phyloP scores from a whole-genome alignment of 2,888 invertebrate species.

The Cantharis lateralis region DNA sequence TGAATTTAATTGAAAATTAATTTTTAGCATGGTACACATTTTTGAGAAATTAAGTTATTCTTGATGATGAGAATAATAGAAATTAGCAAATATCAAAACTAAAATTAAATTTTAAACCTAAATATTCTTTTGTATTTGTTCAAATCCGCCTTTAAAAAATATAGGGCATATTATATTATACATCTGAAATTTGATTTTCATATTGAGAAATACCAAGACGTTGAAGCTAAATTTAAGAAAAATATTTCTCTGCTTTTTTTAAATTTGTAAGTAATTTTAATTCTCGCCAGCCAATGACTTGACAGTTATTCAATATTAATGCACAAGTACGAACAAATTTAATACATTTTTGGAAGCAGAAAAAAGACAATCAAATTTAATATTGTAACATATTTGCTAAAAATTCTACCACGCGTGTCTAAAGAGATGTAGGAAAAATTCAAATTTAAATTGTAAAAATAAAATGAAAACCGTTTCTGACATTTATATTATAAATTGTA shows the following conservation, averaged over 20 bases:
- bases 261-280: too few relatives aligned
- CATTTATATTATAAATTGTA: slow-evolving; percentile 11
- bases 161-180: too few relatives aligned
- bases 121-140: too few relatives aligned
- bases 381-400: background rate
- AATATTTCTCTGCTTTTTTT: too few relatives aligned
- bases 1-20: too few relatives aligned
- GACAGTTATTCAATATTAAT: background rate
- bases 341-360: background rate
- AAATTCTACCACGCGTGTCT: background rate
- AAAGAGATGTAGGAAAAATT: background rate
- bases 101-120: too few relatives aligned
- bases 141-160: too few relatives aligned
- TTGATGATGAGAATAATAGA: too few relatives aligned
- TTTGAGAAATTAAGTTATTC: background rate
- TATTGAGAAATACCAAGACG: too few relatives aligned
- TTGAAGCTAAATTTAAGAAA: too few relatives aligned
- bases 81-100: too few relatives aligned
- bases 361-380: background rate
- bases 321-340: background rate
- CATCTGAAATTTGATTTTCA: too few relatives aligned
- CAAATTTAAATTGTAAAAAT: background rate
- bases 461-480: background rate
- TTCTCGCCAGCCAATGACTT: background rate
- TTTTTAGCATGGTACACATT: background rate